Evolutionary conservation across 2,888 invertebrate genomes (phyloP).

Genomic region (Podotricha telesiphe): DNA sequence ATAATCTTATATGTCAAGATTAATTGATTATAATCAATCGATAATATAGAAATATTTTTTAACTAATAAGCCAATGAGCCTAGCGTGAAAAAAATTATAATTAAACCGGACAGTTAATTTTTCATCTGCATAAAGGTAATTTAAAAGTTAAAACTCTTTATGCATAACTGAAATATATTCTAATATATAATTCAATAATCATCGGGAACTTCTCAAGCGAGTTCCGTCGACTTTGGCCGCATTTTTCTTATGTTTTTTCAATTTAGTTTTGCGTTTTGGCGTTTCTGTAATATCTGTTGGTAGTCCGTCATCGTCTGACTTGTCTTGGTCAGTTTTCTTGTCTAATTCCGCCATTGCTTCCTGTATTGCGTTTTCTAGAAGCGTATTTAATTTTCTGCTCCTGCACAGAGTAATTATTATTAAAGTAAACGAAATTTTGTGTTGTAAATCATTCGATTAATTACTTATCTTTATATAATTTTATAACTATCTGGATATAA

Average conservation of each 20-base stretch:
- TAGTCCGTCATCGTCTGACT: slow-evolving; percentile 39
- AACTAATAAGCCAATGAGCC: background rate
- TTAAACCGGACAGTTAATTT: background rate
- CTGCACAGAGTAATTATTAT: slow-evolving; percentile 73
- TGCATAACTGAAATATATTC: background rate
- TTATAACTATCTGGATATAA: background rate
- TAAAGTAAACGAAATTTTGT: background rate
- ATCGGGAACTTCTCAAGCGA: slow-evolving; percentile 81
- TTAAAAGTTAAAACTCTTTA: slow-evolving; percentile 4
- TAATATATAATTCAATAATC: slow-evolving; percentile 49
- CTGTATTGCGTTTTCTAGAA: slow-evolving; percentile 95
- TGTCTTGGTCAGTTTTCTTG: slow-evolving; percentile 79
- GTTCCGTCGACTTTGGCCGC: slow-evolving; percentile 60
- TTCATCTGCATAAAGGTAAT: background rate
- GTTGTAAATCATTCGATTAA: background rate
- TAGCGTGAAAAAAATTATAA: background rate
- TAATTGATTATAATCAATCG: slow-evolving; percentile 4
- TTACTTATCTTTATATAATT: background rate
- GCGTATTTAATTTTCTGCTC: slow-evolving; percentile 96
- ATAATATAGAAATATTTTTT: background rate
- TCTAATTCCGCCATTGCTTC: slow-evolving; percentile 96
- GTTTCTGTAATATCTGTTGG: slow-evolving; percentile 51
- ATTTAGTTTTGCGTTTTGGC: slow-evolving; percentile 58
- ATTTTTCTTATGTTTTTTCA: slow-evolving; percentile 60
- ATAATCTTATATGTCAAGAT: background rate